Evolutionary conservation across 2,797 vertebrate species (phyloP), one percentile per base, ranked within the genome.

Genomic region (Pelodytes ibericus): DNA sequence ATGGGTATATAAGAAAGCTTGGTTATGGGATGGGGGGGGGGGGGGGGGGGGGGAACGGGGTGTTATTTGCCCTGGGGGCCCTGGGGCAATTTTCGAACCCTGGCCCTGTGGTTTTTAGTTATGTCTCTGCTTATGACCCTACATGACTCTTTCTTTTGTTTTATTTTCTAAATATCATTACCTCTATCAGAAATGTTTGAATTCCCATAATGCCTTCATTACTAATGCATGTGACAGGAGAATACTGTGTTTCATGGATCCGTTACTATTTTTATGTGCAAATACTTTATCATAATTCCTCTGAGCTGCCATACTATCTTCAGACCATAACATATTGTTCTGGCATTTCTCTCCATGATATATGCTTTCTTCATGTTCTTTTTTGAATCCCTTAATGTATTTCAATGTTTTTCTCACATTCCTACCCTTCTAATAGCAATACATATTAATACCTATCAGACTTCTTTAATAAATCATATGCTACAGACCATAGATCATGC

Each of bases 311-410:
- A 66, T 41, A 51, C 9, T 51, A 49, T 66, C 67, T 41, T 59
- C 67, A 27, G 8, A 13, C 15, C 16, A 25, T 41, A 15, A 70
- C 53, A 59, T 36, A n/a, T 31, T 59, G 16, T 13, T 4, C 67
- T 70, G 33, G 33, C 22, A 39, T 57, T 58, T 33, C 25, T 58
- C 53, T 59, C 22, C 25, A 10, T 27, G 16, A 70, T 69, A 31
- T 57, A 56, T 59, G 56, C 2, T 11, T 58, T 59, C 36, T 59
- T 60, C 8, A 27, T 56, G 29, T 22, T 56, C 20, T 47, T 13
- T 22, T 27, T 70, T 33, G 29, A 70, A 53, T 70, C 10, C 24
- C 36, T 36, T 71, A 59, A 41, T 39, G 56, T 71, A 71, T 27
- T 59, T 71, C 27, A 58, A 4, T 25, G 25, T 39, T 41, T 71